phyloP scores from a whole-genome alignment of 2,113 vertebrate genomes.

The Sceloporus tristichus region DNA sequence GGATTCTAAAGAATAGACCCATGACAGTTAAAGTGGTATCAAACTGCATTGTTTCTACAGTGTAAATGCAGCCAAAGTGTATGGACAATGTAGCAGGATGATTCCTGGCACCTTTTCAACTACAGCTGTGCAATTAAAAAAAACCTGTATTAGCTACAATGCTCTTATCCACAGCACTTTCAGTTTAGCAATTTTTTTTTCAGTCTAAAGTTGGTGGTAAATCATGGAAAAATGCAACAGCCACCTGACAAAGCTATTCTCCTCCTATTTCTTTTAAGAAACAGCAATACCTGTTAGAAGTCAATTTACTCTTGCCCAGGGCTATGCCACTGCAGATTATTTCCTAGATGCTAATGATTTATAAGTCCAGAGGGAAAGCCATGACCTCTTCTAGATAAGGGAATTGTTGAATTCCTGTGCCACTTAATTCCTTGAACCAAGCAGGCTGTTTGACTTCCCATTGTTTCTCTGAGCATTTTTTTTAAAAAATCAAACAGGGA shows the following conservation, averaged over 20 bases:
- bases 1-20: no score
- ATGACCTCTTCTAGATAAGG: conserved; percentile 23
- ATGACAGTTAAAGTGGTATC: no score
- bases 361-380: not conserved
- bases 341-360: conserved; percentile 8
- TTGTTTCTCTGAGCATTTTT: conserved; percentile 46
- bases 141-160: not conserved
- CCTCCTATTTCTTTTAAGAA: conserved; percentile 3
- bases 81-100: not conserved
- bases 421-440: conserved; percentile 32
- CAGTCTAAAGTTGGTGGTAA: not conserved
- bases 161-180: no score
- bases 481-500: conserved; percentile 21
- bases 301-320: conserved; percentile 1
- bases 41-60: no score
- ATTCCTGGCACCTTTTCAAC: no score
- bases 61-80: no score
- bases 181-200: not conserved
- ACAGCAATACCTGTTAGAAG: conserved; percentile 28
- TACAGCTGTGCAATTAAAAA: no score
- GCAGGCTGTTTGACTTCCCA: not conserved
- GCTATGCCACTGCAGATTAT: conserved; percentile 9
- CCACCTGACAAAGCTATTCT: not conserved
- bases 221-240: not conserved
- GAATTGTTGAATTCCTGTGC: conserved; percentile 27